Conservation (phyloP, 1,140 invertebrate genomes). For the Thalassaphorura encarpata region DNA sequence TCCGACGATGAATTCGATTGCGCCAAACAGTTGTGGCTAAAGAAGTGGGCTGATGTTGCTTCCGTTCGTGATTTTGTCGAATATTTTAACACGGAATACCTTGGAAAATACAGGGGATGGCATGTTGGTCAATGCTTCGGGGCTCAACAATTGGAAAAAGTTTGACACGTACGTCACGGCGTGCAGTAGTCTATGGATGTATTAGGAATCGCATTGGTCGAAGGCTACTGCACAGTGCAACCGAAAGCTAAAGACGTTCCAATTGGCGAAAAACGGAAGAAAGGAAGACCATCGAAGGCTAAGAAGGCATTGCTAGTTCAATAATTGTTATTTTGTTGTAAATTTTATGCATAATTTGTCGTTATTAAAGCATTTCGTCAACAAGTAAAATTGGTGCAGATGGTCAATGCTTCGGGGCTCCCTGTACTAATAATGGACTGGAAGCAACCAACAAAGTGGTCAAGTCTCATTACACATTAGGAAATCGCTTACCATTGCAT, state of each 20-base stretch:
- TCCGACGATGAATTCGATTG: not conserved
- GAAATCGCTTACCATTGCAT: not conserved
- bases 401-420: not conserved
- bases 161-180: not conserved
- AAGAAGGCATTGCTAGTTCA: not conserved
- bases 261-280: not conserved
- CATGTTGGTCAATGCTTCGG: no score
- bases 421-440: not conserved
- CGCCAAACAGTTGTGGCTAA: not conserved
- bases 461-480: not conserved
- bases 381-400: no score
- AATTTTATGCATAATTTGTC: no score
- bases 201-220: not conserved
- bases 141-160: not conserved
- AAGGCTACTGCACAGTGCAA: not conserved
- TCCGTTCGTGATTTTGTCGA: not conserved
- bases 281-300: not conserved
- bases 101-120: not conserved
- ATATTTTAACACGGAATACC: not conserved
- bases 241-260: not conserved
- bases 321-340: no score
- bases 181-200: no score
- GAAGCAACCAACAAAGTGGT: not conserved
- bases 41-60: not conserved
- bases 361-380: no score